Conservation (phyloP, 2,888 invertebrate species). For the Drosophila diplacantha region DNA sequence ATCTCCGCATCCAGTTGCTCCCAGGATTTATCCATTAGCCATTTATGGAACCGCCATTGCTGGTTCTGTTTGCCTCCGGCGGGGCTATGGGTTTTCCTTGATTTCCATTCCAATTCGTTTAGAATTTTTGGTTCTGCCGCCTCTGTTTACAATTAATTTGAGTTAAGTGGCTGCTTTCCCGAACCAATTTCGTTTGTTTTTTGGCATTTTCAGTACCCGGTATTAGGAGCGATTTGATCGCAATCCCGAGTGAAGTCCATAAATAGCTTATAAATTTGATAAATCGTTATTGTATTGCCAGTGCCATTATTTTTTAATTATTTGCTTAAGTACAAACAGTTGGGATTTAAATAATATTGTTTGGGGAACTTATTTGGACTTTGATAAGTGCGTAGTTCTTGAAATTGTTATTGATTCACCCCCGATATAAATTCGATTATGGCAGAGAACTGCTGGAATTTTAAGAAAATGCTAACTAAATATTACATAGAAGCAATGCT, state of each 20-base stretch:
- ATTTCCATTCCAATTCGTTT: conserved; percentile 16
- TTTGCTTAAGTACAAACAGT: conserved; percentile 22
- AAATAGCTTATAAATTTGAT: conserved; percentile 43
- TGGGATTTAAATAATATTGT: neutral
- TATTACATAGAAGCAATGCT: neutral
- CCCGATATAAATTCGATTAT: neutral
- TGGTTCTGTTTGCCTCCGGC: neutral
- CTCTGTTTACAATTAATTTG: conserved; percentile 63
- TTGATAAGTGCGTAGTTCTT: conserved; percentile 1
- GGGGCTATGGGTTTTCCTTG: conserved; percentile 17
- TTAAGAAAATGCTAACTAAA: neutral
- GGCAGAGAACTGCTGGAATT: neutral
- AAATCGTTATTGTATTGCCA: conserved; percentile 37
- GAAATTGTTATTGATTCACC: conserved; percentile 1
- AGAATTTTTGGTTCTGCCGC: conserved; percentile 43
- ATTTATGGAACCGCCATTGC: conserved; percentile 28
- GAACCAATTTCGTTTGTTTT: conserved; percentile 29
- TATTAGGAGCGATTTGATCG: neutral
- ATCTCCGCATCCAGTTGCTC: conserved; percentile 58
- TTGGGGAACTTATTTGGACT: neutral
- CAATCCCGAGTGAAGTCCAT: conserved; percentile 16
- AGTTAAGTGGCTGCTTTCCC: conserved; percentile 50
- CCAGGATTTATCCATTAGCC: conserved; percentile 53
- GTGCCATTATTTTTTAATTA: conserved; percentile 31
- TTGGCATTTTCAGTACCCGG: conserved; percentile 16